These are phyloP conservation scores for Mya arenaria DNA, from an alignment of 1,140 invertebrate species.

Conservation along the genomic window DNA sequence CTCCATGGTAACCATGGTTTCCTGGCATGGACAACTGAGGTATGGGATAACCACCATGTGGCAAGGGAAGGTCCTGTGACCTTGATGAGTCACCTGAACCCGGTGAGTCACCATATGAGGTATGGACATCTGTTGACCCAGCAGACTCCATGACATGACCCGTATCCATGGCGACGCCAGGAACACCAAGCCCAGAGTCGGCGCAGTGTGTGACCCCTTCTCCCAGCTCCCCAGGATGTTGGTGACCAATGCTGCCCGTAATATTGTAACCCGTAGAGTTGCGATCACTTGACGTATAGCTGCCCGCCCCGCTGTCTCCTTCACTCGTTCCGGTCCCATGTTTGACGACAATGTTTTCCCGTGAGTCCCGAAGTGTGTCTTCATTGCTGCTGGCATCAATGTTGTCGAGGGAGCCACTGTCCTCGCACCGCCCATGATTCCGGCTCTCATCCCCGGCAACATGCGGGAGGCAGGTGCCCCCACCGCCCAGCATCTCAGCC, in stretches of 20 bases:
- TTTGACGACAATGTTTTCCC: not conserved
- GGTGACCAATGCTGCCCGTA: no score
- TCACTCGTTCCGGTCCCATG: not conserved
- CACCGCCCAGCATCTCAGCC: constrained; percentile 43
- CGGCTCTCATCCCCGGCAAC: constrained; percentile 23
- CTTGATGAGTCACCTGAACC: no score
- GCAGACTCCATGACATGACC: no score
- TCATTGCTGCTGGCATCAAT: constrained; percentile 44
- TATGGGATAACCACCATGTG: no score
- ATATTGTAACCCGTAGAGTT: constrained; percentile 11
- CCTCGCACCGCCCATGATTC: constrained; percentile 16
- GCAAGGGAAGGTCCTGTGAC: no score
- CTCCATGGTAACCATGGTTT: no score
- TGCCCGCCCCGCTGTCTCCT: constrained; percentile 29
- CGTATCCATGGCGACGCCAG: no score
- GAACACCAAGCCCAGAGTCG: not conserved
- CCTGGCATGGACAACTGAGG: no score
- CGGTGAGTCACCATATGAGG: no score
- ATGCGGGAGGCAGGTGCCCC: constrained; percentile 8
- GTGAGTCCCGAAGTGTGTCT: not conserved
- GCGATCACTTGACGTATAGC: constrained; percentile 15
- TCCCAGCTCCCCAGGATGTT: no score
- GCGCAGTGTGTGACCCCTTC: not conserved
- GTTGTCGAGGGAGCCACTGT: constrained; percentile 43
- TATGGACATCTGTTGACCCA: no score